Percentiles rank a stretch among this genome's conserved stretches.
Evolutionary conservation across 2,797 vertebrate genomes (phyloP).

Genomic region (Urophycis tenuis): DNA sequence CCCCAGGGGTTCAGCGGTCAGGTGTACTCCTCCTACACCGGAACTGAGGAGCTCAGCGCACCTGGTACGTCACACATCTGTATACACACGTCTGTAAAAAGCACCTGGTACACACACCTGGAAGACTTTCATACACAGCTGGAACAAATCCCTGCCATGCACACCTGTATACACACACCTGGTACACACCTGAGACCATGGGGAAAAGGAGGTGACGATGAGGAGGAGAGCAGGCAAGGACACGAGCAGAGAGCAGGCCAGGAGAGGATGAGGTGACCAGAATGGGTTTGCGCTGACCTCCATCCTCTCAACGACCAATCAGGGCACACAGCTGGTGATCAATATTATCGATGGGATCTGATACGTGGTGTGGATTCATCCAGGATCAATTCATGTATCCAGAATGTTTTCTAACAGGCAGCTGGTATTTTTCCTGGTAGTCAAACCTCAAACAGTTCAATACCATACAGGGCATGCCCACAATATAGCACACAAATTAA

Average conservation of each 20-base stretch:
- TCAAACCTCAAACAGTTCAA: too few species aligned
- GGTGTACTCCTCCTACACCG: conserved; percentile 93
- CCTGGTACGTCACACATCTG: conserved; percentile 66
- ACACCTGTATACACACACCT: too few species aligned
- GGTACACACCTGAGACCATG: background rate
- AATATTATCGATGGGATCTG: background rate
- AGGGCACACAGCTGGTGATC: background rate
- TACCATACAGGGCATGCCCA: too few species aligned
- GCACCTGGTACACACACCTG: too few species aligned
- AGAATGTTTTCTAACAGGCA: background rate
- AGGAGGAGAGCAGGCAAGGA: background rate
- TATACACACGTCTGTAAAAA: too few species aligned
- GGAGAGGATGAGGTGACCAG: background rate
- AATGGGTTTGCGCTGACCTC: background rate
- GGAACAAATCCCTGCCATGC: too few species aligned
- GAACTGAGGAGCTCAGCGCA: conserved; percentile 84
- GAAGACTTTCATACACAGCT: too few species aligned
- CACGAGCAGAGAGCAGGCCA: background rate
- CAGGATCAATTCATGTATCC: background rate
- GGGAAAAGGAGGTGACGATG: background rate
- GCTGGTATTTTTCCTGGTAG: too few species aligned
- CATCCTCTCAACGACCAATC: background rate
- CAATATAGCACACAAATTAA: too few species aligned
- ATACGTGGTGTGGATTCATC: background rate
- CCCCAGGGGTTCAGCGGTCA: conserved; percentile 86